Percentiles rank a stretch among this genome's conserved stretches.
Conservation (phyloP, 2,888 invertebrate species). For the Archaeoteleia sp. region DNA sequence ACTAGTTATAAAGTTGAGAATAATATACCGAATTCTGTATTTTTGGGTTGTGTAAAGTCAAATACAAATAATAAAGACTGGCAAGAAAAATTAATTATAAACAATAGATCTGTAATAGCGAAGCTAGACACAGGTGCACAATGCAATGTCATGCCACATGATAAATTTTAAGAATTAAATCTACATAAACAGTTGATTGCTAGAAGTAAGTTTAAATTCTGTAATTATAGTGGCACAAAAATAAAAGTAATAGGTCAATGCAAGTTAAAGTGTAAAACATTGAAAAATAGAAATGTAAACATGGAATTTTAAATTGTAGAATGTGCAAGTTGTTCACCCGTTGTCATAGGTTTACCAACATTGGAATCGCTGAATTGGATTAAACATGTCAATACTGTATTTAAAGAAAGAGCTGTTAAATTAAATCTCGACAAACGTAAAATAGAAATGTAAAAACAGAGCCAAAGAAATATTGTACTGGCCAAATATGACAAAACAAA, state of each 20-base stretch:
- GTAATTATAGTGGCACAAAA: slow-evolving; percentile 6
- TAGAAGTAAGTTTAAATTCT: background rate
- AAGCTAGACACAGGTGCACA: slow-evolving; percentile 20
- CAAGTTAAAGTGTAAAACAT: slow-evolving; percentile 6
- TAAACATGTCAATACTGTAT: slow-evolving; percentile 16
- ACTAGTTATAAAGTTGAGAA: too few species aligned
- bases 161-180: slow-evolving; percentile 5
- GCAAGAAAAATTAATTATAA: slow-evolving; percentile 7
- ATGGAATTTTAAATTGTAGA: slow-evolving; percentile 15
- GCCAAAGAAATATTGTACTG: slow-evolving; percentile 57
- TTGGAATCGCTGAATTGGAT: slow-evolving; percentile 30
- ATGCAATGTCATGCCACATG: slow-evolving; percentile 10
- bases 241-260: slow-evolving; percentile 12
- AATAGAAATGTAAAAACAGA: slow-evolving; percentile 49
- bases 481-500: slow-evolving; percentile 56
- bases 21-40: too few species aligned
- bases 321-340: slow-evolving; percentile 18
- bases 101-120: slow-evolving; percentile 6
- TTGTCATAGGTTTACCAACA: slow-evolving; percentile 17
- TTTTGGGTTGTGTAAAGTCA: too few species aligned
- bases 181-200: background rate
- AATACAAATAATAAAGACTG: background rate
- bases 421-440: slow-evolving; percentile 39
- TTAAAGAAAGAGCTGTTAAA: slow-evolving; percentile 15
- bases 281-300: background rate